Base-by-base conservation (phyloP, 2,888 invertebrate species). In the Acheta domesticus region DNA sequence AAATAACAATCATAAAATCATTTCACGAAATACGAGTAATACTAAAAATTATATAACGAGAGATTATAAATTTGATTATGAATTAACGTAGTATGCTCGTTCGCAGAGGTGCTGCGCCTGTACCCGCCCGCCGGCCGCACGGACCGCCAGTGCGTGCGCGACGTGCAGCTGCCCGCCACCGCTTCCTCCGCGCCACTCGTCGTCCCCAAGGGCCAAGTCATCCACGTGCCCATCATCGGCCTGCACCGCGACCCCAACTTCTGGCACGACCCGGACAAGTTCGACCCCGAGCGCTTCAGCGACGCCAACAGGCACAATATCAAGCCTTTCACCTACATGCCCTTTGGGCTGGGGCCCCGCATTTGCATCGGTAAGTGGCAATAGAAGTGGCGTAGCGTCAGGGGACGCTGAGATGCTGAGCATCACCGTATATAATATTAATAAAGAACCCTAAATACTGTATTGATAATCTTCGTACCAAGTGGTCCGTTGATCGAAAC, bases 111-210 rank as follows among this genome's bases (percentile, higher is more conserved):
- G 12, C 49, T 79, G 14, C 20, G 79, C 23, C 12, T 79, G 50
- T 77, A 77, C 50, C 79, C 79, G 49, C 77, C 77, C 11, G 11
- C 83, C 82, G 48, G 80, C 80, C 80, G 83, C 2, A 80, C 82
- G 0, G 83, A 83, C 79, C 82, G 83, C 36, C 80, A 80, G 50
- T 79, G 79, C 21, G 20, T 75, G 23, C 50, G 75, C 23, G 75
- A 49, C 5, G 50, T 50, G 50, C 20, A 0, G 0, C n/a, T 79
- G 49, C n/a, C 75, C 4, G 75, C 49, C n/a, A 75, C 79, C 11
- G 75, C 48, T 5, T 19, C 14, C 62, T 19, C 62, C n/a, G 62
- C 14, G n/a, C 16, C 62, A 1, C 14, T 62, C 16, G 8, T 14
- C 16, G 8, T 62, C 5, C 14, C 62, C 14, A 11, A 12, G 62